Evolutionary conservation across 1,140 invertebrate genomes (phyloP).

Genomic region (Papilio polytes): DNA sequence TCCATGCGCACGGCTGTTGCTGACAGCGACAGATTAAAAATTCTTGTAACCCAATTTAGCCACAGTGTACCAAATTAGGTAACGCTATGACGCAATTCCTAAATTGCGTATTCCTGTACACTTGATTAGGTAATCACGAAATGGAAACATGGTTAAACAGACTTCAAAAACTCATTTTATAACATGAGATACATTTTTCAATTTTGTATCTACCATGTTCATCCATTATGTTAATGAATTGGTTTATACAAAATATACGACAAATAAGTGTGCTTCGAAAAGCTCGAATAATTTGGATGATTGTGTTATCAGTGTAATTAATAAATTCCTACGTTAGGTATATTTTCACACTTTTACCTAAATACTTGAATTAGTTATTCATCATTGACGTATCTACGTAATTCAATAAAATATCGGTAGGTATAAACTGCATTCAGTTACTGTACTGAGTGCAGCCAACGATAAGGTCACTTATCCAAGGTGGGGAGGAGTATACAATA

Average conservation of each 20-base stretch:
- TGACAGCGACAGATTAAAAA: neutral
- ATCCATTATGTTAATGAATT: no score
- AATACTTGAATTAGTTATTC: slow-evolving; percentile 26
- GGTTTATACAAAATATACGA: no score
- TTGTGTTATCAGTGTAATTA: neutral
- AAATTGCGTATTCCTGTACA: slow-evolving; percentile 3
- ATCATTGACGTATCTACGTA: slow-evolving; percentile 42
- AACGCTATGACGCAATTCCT: neutral
- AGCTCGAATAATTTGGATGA: neutral
- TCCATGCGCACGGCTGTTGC: neutral
- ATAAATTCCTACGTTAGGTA: neutral
- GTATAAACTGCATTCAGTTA: slow-evolving; percentile 64
- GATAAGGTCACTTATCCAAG: slow-evolving; percentile 76
- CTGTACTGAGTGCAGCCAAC: slow-evolving; percentile 72
- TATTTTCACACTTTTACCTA: neutral
- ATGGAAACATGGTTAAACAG: slow-evolving; percentile 37
- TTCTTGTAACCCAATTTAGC: slow-evolving; percentile 3
- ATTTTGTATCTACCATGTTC: no score
- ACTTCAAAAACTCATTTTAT: no score
- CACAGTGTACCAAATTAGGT: neutral
- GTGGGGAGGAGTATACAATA: slow-evolving; percentile 62
- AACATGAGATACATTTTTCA: no score
- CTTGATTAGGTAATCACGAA: slow-evolving; percentile 36
- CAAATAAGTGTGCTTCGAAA: neutral
- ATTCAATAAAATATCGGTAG: slow-evolving; percentile 43